Base-by-base conservation (phyloP, 2,888 invertebrate genomes). In the Piscicola geometra region DNA sequence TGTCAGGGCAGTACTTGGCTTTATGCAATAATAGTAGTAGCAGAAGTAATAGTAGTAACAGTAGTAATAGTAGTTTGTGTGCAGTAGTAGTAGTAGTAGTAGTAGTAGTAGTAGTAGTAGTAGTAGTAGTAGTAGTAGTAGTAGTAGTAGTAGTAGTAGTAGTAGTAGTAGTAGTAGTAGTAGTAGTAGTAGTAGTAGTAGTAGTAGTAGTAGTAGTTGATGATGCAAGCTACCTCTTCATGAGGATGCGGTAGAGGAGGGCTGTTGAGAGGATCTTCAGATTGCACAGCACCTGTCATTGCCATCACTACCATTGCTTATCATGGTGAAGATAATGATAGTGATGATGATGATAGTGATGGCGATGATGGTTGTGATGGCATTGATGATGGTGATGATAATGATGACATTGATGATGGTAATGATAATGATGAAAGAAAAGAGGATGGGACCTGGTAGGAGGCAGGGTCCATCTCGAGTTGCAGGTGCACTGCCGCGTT, bases 261-360 rank as follows among this genome's bases (percentile, higher is more conserved):
- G 85, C 85, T 60, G 86, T 86, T 3, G 83, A 82, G 1, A 82
- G 81, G 71, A 86, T 85, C 79, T 86, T 86, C 76, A 86, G 73
- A 78, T 86, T 85, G 41, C 83, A 80, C 33, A 86, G 78, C n/a
- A 86, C 82, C 83, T 86, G 1, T 52, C 28, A 33, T 52, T 35
- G 35, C n/a, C 12, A 47, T 47, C 21, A 47, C 21, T 9, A 47
- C 12, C 50, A 9, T 47, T 47, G 12, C 9, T 15, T 47, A 15
- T 15, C 21, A 21, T 15, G 50, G 21, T 47, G 50, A 47, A 21
- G 21, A 9, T 47, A 15, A 47, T 47, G 21, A 47, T 47, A 15
- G 21, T 47, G 50, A 47, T 47, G 21, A 9, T 15, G 50, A 9
- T 15, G 50, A 47, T 9, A 47, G 12, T 47, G 9, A 47, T 47